Evolutionary conservation across 2,797 vertebrate genomes (phyloP), one percentile per base, ranked within the genome.

Genomic region (Gadopsis marmoratus): DNA sequence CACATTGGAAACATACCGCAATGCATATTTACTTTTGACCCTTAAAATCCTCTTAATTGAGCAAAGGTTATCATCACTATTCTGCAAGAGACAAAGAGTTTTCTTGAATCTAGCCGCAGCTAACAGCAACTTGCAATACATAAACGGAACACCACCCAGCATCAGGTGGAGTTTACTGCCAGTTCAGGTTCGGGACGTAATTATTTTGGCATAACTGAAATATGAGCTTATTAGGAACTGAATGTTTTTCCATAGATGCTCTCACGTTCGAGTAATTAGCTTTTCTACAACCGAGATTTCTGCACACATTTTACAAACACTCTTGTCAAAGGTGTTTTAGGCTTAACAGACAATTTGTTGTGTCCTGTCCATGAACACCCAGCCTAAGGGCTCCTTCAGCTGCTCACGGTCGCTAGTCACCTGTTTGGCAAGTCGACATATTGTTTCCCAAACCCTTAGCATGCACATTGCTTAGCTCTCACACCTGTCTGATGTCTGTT

Each of bases 401-500:
- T 17, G n/a, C 19, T 9, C 16, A 13, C 33, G 7, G 45, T 71
- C 12, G 16, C 19, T 43, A 19, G 17, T 53, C 54, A 59, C 8
- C 48, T 47, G 2, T 47, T n/a, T 19, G 21, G 31, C 13, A 21
- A 39, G 7, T 37, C 12, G 29, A 48, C 54, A 35, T 65, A n/a
- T 26, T 53, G 21, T 54, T 29, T 13, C 19, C 39, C 55, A n/a
- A 73, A 69, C 50, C n/a, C 14, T 26, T 45, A 66, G 72, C 59
- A 60, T 59, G 37, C 33, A 41, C 50, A 50, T n/a, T 39, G 43
- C 54, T 66, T 37, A 37, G 56, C 29, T 65, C 31, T 10, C 21
- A 59, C 29, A 29, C 37, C 29, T 62, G 33, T 50, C 35, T 68
- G 16, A 5, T 16, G 19, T 19, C 37, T 67, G 37, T 55, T 45